These are phyloP conservation scores for Xylota sylvarum DNA, from an alignment of 2,888 invertebrate species.

Conservation along the genomic window DNA sequence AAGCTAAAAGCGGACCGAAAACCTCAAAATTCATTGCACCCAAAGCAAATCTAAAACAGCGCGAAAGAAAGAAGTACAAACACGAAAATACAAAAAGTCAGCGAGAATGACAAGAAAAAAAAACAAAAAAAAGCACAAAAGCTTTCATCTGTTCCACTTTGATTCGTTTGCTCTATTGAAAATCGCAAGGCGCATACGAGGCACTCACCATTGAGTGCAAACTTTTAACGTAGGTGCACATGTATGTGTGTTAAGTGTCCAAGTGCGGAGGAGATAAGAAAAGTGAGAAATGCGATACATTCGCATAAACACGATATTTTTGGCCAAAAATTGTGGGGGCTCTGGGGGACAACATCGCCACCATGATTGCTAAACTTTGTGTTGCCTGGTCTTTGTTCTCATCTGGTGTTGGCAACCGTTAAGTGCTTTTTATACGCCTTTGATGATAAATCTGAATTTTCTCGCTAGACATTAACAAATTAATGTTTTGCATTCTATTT, in stretches of 20 bases:
- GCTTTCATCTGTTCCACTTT: conserved; percentile 52
- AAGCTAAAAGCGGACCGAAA: conserved; percentile 68
- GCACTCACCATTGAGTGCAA: conserved; percentile 41
- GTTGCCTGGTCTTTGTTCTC: conserved; percentile 33
- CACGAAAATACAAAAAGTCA: conserved; percentile 12
- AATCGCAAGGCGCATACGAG: conserved; percentile 47
- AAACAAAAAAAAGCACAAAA: conserved; percentile 39
- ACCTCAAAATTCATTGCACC: conserved; percentile 72
- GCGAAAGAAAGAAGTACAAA: conserved; percentile 34
- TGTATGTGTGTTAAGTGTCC: conserved; percentile 31
- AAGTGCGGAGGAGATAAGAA: conserved; percentile 33
- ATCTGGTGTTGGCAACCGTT: conserved; percentile 19
- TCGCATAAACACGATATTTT: conserved; percentile 43
- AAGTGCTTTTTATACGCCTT: not conserved
- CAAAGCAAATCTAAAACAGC: conserved; percentile 64
- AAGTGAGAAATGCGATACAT: conserved; percentile 43
- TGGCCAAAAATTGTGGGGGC: conserved; percentile 35
- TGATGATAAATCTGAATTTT: not conserved
- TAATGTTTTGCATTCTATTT: not conserved
- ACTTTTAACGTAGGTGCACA: conserved; percentile 19
- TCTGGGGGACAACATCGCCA: not conserved
- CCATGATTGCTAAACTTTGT: conserved; percentile 19
- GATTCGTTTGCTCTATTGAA: conserved; percentile 27
- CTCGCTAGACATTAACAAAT: not conserved
- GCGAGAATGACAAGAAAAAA: conserved; percentile 13